phyloP scores from a whole-genome alignment of 1,140 invertebrate genomes.

The Gonatopus flavifemur region DNA sequence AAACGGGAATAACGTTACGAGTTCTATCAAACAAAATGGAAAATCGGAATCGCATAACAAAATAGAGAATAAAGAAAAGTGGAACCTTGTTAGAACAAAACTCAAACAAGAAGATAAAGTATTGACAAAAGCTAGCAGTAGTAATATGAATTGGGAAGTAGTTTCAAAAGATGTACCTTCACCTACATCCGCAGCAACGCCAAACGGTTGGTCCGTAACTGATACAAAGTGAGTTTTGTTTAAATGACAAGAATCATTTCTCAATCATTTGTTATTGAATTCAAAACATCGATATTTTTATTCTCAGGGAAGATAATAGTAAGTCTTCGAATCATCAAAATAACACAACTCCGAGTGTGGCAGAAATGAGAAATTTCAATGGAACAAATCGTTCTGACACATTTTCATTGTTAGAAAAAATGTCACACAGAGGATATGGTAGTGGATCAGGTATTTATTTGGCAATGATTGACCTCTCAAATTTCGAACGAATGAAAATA shows the following conservation, averaged over 20 bases:
- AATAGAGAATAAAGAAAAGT: conserved; percentile 30
- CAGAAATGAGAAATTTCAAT: conserved; percentile 50
- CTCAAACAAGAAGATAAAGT: conserved; percentile 39
- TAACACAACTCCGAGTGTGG: conserved; percentile 42
- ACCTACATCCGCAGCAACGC: conserved; percentile 28
- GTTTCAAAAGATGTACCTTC: conserved; percentile 41
- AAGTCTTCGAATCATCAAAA: conserved; percentile 38
- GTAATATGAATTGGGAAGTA: conserved; percentile 42
- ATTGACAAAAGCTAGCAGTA: conserved; percentile 40
- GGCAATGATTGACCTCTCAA: no score
- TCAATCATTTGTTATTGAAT: conserved; percentile 2
- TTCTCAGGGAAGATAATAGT: conserved; percentile 44
- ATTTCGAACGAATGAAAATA: no score
- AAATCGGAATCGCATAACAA: conserved; percentile 28
- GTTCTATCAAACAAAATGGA: conserved; percentile 40
- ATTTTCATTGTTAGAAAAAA: conserved; percentile 52
- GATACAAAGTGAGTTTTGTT: conserved; percentile 44
- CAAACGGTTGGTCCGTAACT: conserved; percentile 50
- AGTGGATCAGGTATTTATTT: conserved; percentile 45
- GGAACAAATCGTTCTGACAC: conserved; percentile 55
- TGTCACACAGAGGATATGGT: conserved; percentile 55
- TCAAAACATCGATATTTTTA: neutral
- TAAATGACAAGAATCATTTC: neutral
- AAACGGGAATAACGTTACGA: conserved; percentile 23
- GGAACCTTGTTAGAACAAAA: conserved; percentile 36